phyloP scores from a whole-genome alignment of 2,113 vertebrate genomes.

The Phoenicopterus ruber region DNA sequence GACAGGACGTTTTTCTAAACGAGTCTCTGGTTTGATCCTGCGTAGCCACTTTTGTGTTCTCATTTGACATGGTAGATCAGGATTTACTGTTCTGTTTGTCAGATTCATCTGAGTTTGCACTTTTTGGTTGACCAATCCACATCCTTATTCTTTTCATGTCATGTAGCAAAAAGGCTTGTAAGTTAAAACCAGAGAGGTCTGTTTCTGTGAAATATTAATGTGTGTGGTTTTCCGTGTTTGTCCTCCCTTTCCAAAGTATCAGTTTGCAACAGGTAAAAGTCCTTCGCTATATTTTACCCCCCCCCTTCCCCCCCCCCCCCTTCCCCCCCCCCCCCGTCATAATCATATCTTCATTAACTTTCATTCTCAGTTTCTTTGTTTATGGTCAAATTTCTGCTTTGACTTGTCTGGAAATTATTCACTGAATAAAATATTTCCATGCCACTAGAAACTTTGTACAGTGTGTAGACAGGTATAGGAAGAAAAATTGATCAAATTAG shows the following conservation, averaged over 20 bases:
- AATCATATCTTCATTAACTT: neutral
- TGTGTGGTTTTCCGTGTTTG: rapidly evolving
- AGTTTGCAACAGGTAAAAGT: neutral
- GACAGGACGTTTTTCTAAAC: neutral
- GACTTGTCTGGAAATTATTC: neutral
- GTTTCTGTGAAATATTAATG: neutral
- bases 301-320: no score
- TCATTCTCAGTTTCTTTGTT: neutral
- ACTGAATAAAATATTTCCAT: neutral
- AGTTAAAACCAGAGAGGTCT: neutral
- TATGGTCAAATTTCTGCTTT: neutral
- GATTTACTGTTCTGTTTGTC: neutral
- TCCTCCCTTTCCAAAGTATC: neutral
- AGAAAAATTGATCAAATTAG: neutral
- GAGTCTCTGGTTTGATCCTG: neutral
- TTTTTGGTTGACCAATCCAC: neutral
- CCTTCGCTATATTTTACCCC: neutral
- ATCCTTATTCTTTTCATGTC: neutral
- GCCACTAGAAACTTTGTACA: neutral
- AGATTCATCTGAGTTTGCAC: neutral
- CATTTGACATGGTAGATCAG: neutral
- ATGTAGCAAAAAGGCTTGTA: neutral
- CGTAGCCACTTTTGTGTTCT: neutral
- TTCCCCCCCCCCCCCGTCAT: neutral
- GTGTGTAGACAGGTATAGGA: neutral